Evolutionary conservation across 1,140 invertebrate species (phyloP).

Genomic region (Sweltsa coloradensis): DNA sequence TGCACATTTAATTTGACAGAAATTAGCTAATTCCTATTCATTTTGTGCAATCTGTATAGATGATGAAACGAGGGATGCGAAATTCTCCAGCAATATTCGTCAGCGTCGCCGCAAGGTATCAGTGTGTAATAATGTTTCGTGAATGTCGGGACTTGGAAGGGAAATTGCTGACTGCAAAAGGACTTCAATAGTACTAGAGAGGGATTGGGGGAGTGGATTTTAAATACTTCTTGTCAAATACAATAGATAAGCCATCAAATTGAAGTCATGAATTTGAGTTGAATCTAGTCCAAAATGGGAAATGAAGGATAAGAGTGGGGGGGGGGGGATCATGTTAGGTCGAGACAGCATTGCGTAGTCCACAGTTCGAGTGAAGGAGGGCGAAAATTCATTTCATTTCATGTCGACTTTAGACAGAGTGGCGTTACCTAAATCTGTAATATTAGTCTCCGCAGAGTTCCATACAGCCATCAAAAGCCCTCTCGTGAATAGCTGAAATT

Average conservation of each 20-base stretch:
- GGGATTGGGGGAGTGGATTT: constrained; percentile 3
- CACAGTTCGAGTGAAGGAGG: background rate
- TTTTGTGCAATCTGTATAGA: constrained; percentile 21
- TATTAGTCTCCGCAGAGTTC: constrained; percentile 11
- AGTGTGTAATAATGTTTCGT: constrained; percentile 10
- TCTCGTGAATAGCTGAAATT: constrained; percentile 14
- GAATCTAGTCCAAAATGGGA: constrained; percentile 14
- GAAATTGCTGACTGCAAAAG: constrained; percentile 12
- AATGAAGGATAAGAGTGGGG: constrained; percentile 5
- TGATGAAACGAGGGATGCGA: constrained; percentile 7
- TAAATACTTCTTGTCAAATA: constrained; percentile 13
- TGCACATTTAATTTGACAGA: constrained; percentile 30
- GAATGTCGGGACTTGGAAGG: constrained; percentile 11
- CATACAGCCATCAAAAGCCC: constrained; percentile 14
- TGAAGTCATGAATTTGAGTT: constrained; percentile 15
- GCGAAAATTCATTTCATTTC: constrained; percentile 16
- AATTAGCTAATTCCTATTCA: constrained; percentile 29
- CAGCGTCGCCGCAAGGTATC: background rate
- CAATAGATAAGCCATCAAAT: constrained; percentile 17
- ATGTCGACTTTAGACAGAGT: constrained; percentile 12
- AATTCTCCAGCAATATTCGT: constrained; percentile 9
- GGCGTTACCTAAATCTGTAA: constrained; percentile 16
- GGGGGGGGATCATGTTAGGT: background rate
- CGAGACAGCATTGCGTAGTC: background rate
- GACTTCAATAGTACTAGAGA: constrained; percentile 2